A percentile compares a stretch with the other conserved stretches of the same genome.
These are phyloP conservation scores for Metellina segmentata DNA, from an alignment of 2,888 invertebrate species.

Conservation along the genomic window DNA sequence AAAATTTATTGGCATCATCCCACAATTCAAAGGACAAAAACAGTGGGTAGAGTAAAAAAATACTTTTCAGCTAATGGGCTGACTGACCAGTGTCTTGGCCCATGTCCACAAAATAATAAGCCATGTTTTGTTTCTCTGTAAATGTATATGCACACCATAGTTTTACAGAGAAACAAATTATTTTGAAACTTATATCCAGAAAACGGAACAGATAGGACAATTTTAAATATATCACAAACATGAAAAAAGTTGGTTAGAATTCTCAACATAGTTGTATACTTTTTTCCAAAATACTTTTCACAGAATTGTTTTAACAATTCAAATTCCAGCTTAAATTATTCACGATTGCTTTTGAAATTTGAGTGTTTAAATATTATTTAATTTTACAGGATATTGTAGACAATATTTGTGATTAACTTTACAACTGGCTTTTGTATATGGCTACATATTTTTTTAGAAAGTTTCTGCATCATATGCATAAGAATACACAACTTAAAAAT, in stretches of 20 bases:
- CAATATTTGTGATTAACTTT: too few species aligned
- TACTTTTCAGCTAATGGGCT: slow-evolving; percentile 70
- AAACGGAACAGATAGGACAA: background rate
- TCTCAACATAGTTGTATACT: background rate
- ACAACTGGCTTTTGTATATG: too few species aligned
- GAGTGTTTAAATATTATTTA: too few species aligned
- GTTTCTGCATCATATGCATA: background rate
- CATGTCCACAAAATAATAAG: slow-evolving; percentile 61
- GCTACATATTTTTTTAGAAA: too few species aligned
- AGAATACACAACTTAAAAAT: background rate
- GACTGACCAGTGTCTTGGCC: slow-evolving; percentile 53
- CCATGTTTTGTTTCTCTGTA: slow-evolving; percentile 47
- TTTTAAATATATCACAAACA: background rate
- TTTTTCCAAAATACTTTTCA: too few species aligned
- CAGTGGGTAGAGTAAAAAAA: slow-evolving; percentile 76
- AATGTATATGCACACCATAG: slow-evolving; percentile 41
- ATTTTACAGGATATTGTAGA: too few species aligned
- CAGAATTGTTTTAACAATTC: too few species aligned
- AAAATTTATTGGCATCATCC: slow-evolving; percentile 77
- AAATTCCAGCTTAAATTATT: too few species aligned
- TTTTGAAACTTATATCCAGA: background rate
- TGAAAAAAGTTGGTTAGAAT: slow-evolving; percentile 3
- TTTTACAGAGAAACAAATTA: background rate
- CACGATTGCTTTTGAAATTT: too few species aligned
- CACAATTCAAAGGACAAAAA: slow-evolving; percentile 75